Base-by-base conservation (phyloP, 2,113 vertebrate species). In the Neolamprologus ventralis region DNA sequence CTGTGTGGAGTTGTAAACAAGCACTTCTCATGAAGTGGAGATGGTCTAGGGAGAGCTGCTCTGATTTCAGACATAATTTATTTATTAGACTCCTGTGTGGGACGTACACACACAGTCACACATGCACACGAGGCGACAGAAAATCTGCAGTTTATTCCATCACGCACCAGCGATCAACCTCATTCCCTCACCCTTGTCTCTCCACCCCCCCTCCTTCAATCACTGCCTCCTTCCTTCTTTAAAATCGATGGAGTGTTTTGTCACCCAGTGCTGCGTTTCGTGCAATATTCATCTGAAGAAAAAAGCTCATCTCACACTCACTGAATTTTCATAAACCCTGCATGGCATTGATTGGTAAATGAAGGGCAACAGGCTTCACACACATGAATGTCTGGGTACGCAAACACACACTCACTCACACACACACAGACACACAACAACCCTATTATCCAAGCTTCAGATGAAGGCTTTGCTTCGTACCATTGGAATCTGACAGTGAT, bases 51-150 rank as follows among this genome's bases (percentile, higher is more conserved):
- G 95, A 96, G 96, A 96, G 93, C 95, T 96, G 96, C 93, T 96
- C 96, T 95, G 94, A 95, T 96, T 96, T 96, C 94, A 96, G 88
- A 94, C 94, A 95, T 96, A 82, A 94, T 96, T 96, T 96, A 96
- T 96, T 96, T 96, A 96, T 96, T 87, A 94, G 80, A 87, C 91
- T 94, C 92, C 83, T 51, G 90, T 93, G 93, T 89, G 91, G 75
- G 84, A 91, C 87, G 91, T 23, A 89, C 81, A 73, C 85, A 85
- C 83, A 79, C 84, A 89, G 68, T 85, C 82, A 87, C 83, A 90
- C 54, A 86, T 83, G 79, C 82, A 88, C 71, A 80, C 17, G 2
- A 51, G 80, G 92, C 89, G 94, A 95, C 94, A 95, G 93, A 94
- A 92, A 94, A 87, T 87, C 88, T 26, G 81, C 88, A 92, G 92